Conservation (phyloP, 2,888 invertebrate genomes). For the Caenorhabditis japonica region DNA sequence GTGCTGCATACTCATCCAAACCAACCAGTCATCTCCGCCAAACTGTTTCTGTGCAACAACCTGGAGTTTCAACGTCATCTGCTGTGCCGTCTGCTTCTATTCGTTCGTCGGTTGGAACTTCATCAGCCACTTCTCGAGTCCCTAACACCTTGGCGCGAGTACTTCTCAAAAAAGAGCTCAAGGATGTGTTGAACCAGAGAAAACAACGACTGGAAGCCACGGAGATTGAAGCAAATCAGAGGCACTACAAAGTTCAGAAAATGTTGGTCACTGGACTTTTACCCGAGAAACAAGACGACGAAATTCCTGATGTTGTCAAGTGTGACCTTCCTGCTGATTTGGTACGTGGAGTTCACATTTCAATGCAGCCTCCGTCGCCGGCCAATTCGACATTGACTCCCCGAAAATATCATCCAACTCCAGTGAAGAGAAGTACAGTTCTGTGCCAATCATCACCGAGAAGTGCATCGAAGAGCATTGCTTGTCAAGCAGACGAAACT, state of each 20-base stretch:
- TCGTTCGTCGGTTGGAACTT: constrained; percentile 26
- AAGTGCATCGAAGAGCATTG: constrained; percentile 26
- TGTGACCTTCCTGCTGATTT: constrained; percentile 75
- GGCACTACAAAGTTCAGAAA: constrained; percentile 75
- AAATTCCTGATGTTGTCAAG: constrained; percentile 71
- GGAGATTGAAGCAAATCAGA: constrained; percentile 78
- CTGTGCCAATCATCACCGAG: too few species aligned
- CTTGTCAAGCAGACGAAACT: constrained; percentile 39
- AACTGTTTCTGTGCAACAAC: constrained; percentile 38
- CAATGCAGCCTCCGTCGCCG: constrained; percentile 53
- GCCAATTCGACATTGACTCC: constrained; percentile 38
- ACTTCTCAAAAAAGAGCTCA: constrained; percentile 79
- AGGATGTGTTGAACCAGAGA: constrained; percentile 78
- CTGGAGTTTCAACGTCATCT: constrained; percentile 9
- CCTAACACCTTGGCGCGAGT: constrained; percentile 73
- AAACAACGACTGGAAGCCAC: constrained; percentile 78
- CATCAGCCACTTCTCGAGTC: constrained; percentile 49
- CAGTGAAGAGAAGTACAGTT: constrained; percentile 19
- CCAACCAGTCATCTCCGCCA: constrained; percentile 52
- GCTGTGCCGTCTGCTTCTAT: constrained; percentile 12
- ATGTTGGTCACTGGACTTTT: constrained; percentile 75
- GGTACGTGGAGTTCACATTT: constrained; percentile 70
- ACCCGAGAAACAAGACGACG: constrained; percentile 70
- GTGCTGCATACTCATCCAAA: constrained; percentile 66
- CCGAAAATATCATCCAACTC: constrained; percentile 24